These are phyloP conservation scores for Micromesistius poutassou DNA, from an alignment of 2,797 vertebrate genomes.

Conservation along the genomic window DNA sequence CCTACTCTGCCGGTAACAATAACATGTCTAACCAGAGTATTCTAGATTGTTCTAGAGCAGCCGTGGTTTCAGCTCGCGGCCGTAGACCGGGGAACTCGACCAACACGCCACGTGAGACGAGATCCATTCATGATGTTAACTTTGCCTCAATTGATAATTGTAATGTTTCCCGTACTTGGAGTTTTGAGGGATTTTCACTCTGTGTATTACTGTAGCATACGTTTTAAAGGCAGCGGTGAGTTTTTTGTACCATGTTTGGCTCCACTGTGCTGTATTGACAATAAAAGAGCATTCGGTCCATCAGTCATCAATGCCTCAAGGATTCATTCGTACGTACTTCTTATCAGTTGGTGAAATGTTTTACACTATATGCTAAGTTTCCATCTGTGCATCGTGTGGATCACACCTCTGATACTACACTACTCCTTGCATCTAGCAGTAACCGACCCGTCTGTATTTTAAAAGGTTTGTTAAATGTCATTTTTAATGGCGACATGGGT, in stretches of 20 bases:
- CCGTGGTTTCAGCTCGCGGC: too few species aligned
- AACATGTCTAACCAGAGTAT: background rate
- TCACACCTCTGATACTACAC: background rate
- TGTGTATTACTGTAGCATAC: constrained; percentile 56
- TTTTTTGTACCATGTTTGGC: constrained; percentile 41
- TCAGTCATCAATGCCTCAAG: background rate
- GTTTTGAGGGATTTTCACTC: constrained; percentile 13
- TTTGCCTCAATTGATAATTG: constrained; percentile 14
- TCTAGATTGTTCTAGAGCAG: background rate
- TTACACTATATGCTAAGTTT: background rate
- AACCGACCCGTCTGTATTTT: background rate
- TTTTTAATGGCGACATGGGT: background rate
- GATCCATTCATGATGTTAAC: background rate
- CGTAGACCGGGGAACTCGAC: background rate
- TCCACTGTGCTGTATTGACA: constrained; percentile 66
- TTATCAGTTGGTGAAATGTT: background rate
- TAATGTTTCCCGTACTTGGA: background rate
- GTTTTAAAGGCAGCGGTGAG: constrained; percentile 54
- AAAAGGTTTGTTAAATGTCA: background rate
- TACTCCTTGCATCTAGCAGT: background rate
- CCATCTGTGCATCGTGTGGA: background rate
- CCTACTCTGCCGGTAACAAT: background rate
- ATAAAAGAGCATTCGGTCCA: constrained; percentile 64
- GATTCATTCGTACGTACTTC: background rate
- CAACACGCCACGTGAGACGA: too few species aligned